These are phyloP conservation scores for Salticus scenicus DNA, from an alignment of 2,888 invertebrate genomes.

Conservation along the genomic window DNA sequence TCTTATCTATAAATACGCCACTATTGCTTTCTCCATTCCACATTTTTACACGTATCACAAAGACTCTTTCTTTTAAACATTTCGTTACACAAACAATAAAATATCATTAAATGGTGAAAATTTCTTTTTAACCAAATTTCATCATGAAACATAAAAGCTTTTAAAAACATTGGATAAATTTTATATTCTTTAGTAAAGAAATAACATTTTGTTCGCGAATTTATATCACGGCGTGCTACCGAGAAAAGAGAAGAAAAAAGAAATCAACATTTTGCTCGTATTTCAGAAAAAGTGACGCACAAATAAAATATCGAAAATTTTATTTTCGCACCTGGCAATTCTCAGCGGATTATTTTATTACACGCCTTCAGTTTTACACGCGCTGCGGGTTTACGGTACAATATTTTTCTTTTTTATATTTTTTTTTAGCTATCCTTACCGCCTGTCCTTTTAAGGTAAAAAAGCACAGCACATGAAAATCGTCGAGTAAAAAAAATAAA, in stretches of 20 bases:
- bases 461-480: background rate
- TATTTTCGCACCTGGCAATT: constrained; percentile 16
- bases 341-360: constrained; percentile 17
- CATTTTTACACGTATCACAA: too few relatives aligned
- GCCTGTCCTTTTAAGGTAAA: background rate
- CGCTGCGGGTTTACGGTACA: constrained; percentile 2
- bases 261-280: background rate
- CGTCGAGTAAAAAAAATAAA: background rate
- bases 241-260: background rate
- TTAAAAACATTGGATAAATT: too few relatives aligned
- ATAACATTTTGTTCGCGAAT: background rate
- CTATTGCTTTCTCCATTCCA: too few relatives aligned
- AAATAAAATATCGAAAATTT: constrained; percentile 12
- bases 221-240: background rate
- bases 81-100: too few relatives aligned
- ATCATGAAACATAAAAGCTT: too few relatives aligned
- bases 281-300: background rate
- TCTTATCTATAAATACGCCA: too few relatives aligned
- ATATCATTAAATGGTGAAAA: too few relatives aligned
- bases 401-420: constrained; percentile 7
- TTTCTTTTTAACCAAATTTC: too few relatives aligned
- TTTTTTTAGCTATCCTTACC: background rate
- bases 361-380: constrained; percentile 12
- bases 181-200: background rate
- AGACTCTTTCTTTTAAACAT: too few relatives aligned